Conservation (phyloP, 2,113 vertebrate genomes). For the Sphyrna mokarran region DNA sequence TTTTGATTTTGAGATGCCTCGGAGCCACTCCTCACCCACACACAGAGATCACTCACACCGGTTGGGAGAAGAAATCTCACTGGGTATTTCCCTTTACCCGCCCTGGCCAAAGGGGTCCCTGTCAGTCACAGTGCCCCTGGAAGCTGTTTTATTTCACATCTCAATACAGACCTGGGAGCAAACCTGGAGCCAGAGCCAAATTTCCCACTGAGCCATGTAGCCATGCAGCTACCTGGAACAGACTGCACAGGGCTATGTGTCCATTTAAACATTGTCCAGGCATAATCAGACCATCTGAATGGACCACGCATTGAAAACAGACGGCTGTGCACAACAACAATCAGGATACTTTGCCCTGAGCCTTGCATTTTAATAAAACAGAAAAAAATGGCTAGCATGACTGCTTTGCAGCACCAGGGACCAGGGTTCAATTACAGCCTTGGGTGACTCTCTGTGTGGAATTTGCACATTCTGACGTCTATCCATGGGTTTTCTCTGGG, state of each 20-base stretch:
- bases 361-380: background rate
- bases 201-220: background rate
- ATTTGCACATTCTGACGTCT: too few species aligned
- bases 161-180: background rate
- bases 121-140: background rate
- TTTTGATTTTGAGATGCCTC: background rate
- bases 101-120: too few species aligned
- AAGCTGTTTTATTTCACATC: background rate
- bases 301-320: background rate
- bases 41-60: background rate
- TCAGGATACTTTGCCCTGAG: background rate
- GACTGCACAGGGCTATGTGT: background rate
- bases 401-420: too few species aligned
- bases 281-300: background rate
- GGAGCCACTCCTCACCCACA: background rate
- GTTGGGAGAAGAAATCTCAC: background rate
- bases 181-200: background rate
- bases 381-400: too few species aligned
- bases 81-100: too few species aligned
- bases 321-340: background rate
- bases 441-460: too few species aligned
- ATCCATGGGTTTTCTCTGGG: too few species aligned
- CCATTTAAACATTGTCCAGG: background rate
- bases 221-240: background rate
- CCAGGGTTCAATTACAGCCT: too few species aligned